Evolutionary conservation across 2,797 vertebrate species (phyloP).

Genomic region (Hippopotamyrus pictus): DNA sequence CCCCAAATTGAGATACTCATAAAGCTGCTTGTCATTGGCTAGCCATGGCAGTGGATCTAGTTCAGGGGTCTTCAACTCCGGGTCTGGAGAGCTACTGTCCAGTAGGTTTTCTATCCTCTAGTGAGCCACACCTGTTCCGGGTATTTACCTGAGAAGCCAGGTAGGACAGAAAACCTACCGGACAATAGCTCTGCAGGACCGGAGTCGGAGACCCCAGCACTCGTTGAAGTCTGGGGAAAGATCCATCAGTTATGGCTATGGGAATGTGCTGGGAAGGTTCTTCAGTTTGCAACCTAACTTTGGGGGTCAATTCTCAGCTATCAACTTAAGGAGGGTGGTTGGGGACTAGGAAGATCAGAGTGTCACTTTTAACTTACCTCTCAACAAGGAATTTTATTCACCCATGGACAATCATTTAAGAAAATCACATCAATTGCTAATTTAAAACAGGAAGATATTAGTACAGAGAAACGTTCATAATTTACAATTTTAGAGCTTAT

Average conservation of each 20-base stretch:
- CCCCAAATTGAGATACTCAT: neutral
- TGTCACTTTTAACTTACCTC: neutral
- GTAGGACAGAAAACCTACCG: neutral
- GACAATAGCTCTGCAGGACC: neutral
- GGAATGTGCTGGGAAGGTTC: slow-evolving; percentile 21
- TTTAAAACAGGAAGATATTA: neutral
- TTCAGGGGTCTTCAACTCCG: neutral
- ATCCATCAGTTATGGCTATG: slow-evolving; percentile 32
- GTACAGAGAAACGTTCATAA: neutral
- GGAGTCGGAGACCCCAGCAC: neutral
- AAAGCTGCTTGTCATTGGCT: slow-evolving; percentile 35
- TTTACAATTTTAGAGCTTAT: neutral
- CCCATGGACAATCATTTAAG: slow-evolving; percentile 18
- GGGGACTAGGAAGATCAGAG: neutral
- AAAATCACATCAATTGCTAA: neutral
- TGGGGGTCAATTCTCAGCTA: slow-evolving; percentile 30
- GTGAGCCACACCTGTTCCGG: neutral
- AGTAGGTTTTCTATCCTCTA: neutral
- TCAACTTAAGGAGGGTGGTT: neutral
- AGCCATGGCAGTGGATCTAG: slow-evolving; percentile 14
- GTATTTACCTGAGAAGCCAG: neutral
- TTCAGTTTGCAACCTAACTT: neutral
- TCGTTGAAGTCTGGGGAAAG: slow-evolving; percentile 28
- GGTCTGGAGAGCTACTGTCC: neutral
- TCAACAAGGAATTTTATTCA: slow-evolving; percentile 10